Evolutionary conservation across 1,140 invertebrate genomes (phyloP).

Genomic region (Diprion similis): DNA sequence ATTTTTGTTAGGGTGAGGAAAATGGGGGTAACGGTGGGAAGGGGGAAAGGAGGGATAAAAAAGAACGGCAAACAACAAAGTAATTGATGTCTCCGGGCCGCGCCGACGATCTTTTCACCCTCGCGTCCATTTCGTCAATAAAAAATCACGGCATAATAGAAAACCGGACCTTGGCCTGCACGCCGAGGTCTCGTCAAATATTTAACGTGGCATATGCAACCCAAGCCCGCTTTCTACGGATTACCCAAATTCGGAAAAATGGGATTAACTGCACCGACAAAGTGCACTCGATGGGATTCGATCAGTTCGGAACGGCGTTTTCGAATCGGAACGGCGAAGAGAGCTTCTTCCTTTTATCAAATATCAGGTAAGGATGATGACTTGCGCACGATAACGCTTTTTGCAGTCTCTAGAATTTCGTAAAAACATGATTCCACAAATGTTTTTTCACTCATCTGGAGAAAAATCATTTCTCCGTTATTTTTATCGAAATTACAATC

Average conservation of each 20-base stretch:
- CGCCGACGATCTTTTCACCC: not conserved
- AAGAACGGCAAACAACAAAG: constrained; percentile 14
- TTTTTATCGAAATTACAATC: no score
- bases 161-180: not conserved
- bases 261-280: not conserved
- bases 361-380: no score
- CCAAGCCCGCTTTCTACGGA: not conserved
- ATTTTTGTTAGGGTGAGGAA: not conserved
- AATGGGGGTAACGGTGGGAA: constrained; percentile 11
- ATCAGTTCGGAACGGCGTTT: no score
- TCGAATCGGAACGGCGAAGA: no score
- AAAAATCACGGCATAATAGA: constrained; percentile 2
- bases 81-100: not conserved
- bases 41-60: constrained; percentile 14
- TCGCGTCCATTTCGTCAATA: not conserved
- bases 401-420: no score
- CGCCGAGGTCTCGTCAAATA: not conserved
- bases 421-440: no score
- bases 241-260: not conserved
- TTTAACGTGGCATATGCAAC: constrained; percentile 1
- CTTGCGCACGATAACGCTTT: no score
- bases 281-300: no score
- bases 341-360: no score
- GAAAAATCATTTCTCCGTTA: no score
- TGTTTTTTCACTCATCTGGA: no score